Percentiles rank a stretch among this genome's conserved stretches.
Evolutionary conservation across 1,140 invertebrate genomes (phyloP).

Genomic region (Procambarus clarkii): DNA sequence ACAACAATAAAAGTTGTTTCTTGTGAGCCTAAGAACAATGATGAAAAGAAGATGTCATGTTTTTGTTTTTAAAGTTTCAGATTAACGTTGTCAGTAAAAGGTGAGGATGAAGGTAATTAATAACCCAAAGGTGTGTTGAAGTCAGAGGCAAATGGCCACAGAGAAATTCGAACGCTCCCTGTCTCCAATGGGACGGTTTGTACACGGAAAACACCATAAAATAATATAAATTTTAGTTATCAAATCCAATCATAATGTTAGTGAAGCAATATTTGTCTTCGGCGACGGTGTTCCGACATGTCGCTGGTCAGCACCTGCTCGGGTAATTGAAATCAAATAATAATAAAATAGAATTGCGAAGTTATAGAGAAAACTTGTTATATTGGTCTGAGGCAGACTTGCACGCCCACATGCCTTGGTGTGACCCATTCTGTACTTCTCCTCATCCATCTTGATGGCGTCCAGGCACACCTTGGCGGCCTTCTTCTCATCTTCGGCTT

Average conservation of each 20-base stretch:
- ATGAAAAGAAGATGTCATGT: not conserved
- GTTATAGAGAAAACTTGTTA: not conserved
- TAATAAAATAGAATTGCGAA: not conserved
- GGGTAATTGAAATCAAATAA: not conserved
- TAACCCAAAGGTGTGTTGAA: not conserved
- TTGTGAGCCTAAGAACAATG: too few species aligned
- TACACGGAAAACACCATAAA: not conserved
- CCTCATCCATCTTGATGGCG: not conserved
- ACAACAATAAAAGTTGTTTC: too few species aligned
- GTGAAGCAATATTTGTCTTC: not conserved
- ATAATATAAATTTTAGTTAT: not conserved
- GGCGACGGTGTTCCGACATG: not conserved
- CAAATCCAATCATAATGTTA: conserved; percentile 5
- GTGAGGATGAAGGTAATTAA: not conserved
- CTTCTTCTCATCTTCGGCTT: not conserved
- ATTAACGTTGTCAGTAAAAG: not conserved
- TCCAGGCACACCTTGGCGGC: not conserved
- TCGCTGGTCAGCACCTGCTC: not conserved
- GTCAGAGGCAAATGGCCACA: not conserved
- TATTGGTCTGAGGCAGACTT: not conserved
- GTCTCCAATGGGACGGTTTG: not conserved
- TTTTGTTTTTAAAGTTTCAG: not conserved
- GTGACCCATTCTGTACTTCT: not conserved
- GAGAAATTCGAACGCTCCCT: not conserved
- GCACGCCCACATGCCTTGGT: not conserved